Conservation (phyloP, 2,113 vertebrate genomes). For the Oostethus manadensis region DNA sequence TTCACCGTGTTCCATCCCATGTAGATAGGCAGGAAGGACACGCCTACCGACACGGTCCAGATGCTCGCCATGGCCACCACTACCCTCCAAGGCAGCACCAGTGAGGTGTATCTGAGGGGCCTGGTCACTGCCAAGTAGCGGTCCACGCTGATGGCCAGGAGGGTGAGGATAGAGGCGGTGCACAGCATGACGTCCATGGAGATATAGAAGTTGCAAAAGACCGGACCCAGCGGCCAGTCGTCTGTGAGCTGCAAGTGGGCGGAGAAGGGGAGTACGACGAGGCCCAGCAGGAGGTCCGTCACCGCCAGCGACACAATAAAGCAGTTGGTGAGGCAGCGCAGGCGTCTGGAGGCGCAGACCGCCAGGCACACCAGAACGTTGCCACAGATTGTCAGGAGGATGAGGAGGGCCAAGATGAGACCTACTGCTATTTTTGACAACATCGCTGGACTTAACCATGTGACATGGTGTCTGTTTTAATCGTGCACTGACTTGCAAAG, state of each 20-base stretch:
- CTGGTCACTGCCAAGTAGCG: conserved; percentile 87
- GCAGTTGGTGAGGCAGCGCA: conserved; percentile 90
- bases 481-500: not conserved
- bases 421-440: conserved; percentile 67
- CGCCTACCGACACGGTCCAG: conserved; percentile 84
- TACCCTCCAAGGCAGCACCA: conserved; percentile 78
- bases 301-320: conserved; percentile 89
- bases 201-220: conserved; percentile 87
- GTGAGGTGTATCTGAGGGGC: conserved; percentile 81
- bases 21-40: conserved; percentile 93
- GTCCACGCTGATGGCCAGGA: conserved; percentile 91
- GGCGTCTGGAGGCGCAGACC: conserved; percentile 79
- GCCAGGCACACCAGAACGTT: conserved; percentile 91
- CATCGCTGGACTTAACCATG: conserved; percentile 39
- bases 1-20: conserved; percentile 90
- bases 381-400: conserved; percentile 80
- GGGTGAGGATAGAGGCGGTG: conserved; percentile 94
- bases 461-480: conserved; percentile 6
- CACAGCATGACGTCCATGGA: conserved; percentile 96
- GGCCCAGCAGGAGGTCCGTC: conserved; percentile 86
- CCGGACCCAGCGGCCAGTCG: conserved; percentile 77
- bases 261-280: conserved; percentile 89
- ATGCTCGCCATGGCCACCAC: conserved; percentile 75
- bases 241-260: conserved; percentile 76
- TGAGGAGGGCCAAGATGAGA: conserved; percentile 70